Percentiles rank a stretch among this genome's conserved stretches.
Conservation (phyloP, 2,113 vertebrate species). For the Mobula birostris region DNA sequence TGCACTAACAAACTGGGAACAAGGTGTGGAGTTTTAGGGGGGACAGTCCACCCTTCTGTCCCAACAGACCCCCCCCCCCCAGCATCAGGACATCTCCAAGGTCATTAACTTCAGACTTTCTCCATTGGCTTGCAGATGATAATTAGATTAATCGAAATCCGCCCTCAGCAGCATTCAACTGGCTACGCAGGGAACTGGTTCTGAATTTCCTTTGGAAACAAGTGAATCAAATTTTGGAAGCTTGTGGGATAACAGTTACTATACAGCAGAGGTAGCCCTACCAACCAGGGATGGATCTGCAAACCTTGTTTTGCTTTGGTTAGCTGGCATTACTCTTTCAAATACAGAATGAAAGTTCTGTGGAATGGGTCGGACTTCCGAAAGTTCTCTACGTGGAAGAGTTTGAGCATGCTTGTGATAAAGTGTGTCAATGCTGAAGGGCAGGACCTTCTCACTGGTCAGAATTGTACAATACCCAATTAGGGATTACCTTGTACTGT, state of each 20-base stretch:
- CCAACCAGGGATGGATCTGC: background rate
- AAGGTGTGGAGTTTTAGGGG: background rate
- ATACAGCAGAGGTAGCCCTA: too few species aligned
- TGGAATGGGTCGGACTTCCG: background rate
- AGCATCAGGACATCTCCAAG: background rate
- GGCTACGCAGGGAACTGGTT: too few species aligned
- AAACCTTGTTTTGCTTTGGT: background rate
- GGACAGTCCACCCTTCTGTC: background rate
- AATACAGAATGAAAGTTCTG: background rate
- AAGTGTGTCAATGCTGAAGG: background rate
- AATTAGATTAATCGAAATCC: too few species aligned
- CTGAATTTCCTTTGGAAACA: too few species aligned
- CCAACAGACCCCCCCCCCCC: too few species aligned
- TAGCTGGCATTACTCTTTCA: background rate
- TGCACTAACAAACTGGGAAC: background rate
- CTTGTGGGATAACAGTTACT: too few species aligned
- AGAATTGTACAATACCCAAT: background rate
- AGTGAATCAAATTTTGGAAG: too few species aligned
- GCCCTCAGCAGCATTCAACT: too few species aligned
- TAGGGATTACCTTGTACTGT: background rate
- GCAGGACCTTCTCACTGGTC: background rate
- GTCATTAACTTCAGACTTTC: background rate
- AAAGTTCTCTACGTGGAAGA: background rate
- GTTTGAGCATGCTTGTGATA: background rate
- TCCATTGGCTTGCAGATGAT: background rate